Conservation (phyloP, 1,140 invertebrate genomes). For the Papilio polytes region DNA sequence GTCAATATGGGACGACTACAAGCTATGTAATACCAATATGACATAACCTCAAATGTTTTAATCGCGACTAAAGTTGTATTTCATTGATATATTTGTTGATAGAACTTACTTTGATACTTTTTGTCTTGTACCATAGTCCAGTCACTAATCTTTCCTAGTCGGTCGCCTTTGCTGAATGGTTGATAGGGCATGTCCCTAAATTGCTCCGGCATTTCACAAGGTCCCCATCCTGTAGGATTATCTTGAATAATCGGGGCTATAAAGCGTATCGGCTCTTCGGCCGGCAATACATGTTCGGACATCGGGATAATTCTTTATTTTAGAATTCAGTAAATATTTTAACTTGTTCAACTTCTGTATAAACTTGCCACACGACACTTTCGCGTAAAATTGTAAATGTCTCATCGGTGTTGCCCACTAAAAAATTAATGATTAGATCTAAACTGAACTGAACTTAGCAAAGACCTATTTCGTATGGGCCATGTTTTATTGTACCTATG, state of each 20-base stretch:
- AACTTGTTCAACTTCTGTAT: slow-evolving; percentile 33
- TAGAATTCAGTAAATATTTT: slow-evolving; percentile 38
- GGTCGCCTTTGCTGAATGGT: slow-evolving; percentile 98
- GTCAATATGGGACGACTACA: slow-evolving; percentile 3
- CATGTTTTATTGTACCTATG: too few species aligned
- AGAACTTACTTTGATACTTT: slow-evolving; percentile 94
- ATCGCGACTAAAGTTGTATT: not conserved
- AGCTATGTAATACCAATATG: slow-evolving; percentile 1
- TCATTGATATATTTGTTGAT: not conserved
- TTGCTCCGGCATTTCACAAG: slow-evolving; percentile 96
- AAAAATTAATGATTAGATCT: not conserved
- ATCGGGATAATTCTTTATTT: slow-evolving; percentile 52
- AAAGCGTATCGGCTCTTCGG: slow-evolving; percentile 84
- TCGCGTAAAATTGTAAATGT: not conserved
- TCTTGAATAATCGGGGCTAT: slow-evolving; percentile 92
- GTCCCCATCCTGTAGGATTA: slow-evolving; percentile 97
- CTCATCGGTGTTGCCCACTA: not conserved
- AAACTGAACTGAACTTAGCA: too few species aligned
- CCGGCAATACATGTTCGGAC: slow-evolving; percentile 80
- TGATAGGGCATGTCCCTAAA: slow-evolving; percentile 99
- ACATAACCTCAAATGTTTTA: slow-evolving; percentile 54
- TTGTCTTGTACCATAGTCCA: slow-evolving; percentile 99
- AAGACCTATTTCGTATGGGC: too few species aligned
- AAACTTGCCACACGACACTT: slow-evolving; percentile 74
- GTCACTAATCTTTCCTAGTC: slow-evolving; percentile 98